Percentiles rank a stretch among this genome's conserved stretches.
These are phyloP conservation scores for Isotomurus palustris DNA, from an alignment of 2,888 invertebrate genomes.

Conservation along the genomic window DNA sequence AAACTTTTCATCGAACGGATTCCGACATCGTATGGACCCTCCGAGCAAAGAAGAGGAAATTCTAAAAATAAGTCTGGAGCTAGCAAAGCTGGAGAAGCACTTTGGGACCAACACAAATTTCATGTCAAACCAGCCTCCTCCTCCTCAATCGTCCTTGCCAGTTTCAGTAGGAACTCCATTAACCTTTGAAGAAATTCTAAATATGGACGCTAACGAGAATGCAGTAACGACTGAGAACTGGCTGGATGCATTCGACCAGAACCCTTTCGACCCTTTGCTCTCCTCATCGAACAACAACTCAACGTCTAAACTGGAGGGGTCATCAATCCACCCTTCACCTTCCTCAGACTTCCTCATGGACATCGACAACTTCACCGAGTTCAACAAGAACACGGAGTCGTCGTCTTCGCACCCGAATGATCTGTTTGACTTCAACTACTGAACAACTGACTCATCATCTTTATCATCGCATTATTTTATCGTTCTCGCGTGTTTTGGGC, in stretches of 20 bases:
- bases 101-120: too few species aligned
- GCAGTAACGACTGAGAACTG: too few species aligned
- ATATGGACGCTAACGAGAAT: neutral
- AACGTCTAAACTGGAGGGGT: too few species aligned
- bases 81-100: constrained; percentile 17
- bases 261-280: neutral
- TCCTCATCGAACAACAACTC: constrained; percentile 3
- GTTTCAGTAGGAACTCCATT: neutral
- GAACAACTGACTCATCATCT: too few species aligned
- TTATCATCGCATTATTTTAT: too few species aligned
- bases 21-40: neutral
- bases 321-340: neutral
- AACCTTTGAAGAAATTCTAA: neutral
- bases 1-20: constrained; percentile 27
- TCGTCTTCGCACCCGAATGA: too few species aligned
- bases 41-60: constrained; percentile 44
- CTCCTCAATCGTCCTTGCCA: neutral
- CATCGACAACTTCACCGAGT: too few species aligned
- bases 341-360: too few species aligned
- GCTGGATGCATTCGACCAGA: neutral
- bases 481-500: too few species aligned
- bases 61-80: constrained; percentile 41
- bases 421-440: too few species aligned
- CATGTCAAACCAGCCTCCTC: neutral
- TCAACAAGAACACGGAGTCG: too few species aligned